Base-by-base conservation (phyloP, 2,888 invertebrate species). In the Nyleta sp. region DNA sequence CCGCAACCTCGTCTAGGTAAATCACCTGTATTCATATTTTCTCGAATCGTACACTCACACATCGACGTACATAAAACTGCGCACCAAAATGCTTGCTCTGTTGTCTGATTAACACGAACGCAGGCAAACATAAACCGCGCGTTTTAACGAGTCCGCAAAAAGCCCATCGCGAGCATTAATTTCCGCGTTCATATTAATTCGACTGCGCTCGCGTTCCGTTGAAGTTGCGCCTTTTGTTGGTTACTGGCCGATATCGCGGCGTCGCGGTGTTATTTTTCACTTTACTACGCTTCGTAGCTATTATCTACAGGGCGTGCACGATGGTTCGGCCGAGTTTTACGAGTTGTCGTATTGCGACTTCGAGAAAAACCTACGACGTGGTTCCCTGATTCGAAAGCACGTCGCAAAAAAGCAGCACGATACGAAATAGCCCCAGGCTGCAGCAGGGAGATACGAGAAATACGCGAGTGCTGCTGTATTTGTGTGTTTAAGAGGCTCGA, bases 401-500 rank as follows among this genome's bases (percentile, higher is more conserved):
- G 42, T 70, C 28, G 64, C 73, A 70, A 78, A 78, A 76, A 78
- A 72, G 20, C 7, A 40, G 17, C 42, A 6, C 35, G 57, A 68
- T 73, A 64, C 57, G 73, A 64, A 79, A 79, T 67, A 67, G 74
- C 71, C 71, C 18, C 35, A 5, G 59, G 65, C 68, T 52, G 59
- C 40, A 17, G 59, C 15, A 22, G 24, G 53, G 38, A 79, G 71
- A 75, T 79, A 79, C 65, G 78, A 70, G 64, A 73, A 73, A 68
- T 65, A 74, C 71, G 78, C 71, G 52, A 38, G 20, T 42, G 50
- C 7, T 18, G 46, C 57, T 55, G 65, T 72, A 55, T 76, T 76
- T 59, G 62, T 68, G 73, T 64, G 65, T 71, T 79, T 72, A 79
- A 75, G 79, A 75, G 67, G 75, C 75, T 76, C 75, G 68, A 65